These are phyloP conservation scores for Mercenaria mercenaria DNA, from an alignment of 1,140 invertebrate genomes.

Conservation along the genomic window DNA sequence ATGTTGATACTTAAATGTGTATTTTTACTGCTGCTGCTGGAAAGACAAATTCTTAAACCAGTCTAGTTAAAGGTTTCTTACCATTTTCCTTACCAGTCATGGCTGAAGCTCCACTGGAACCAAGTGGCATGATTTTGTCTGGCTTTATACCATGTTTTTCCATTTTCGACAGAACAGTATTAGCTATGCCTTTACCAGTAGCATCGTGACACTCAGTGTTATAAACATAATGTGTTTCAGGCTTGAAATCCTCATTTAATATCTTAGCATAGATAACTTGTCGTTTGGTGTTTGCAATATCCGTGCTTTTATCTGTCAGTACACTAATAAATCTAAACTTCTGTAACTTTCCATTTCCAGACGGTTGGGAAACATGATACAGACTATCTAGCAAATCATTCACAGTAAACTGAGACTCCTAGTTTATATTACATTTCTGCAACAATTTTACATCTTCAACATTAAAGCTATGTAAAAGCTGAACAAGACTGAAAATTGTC, in stretches of 20 bases:
- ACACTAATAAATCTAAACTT: conserved; percentile 37
- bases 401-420: conserved; percentile 28
- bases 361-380: background rate
- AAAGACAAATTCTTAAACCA: background rate
- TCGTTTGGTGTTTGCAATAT: conserved; percentile 51
- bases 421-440: conserved; percentile 2
- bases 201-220: conserved; percentile 52
- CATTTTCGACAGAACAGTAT: background rate
- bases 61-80: too few relatives aligned
- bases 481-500: conserved; percentile 38
- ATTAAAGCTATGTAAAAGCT: background rate
- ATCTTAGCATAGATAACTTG: conserved; percentile 40
- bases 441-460: conserved; percentile 1
- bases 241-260: background rate
- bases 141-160: background rate
- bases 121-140: background rate
- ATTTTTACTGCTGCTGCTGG: too few relatives aligned
- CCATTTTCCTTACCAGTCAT: conserved; percentile 62
- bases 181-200: conserved; percentile 27
- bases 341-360: background rate
- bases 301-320: conserved; percentile 57
- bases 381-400: conserved; percentile 33
- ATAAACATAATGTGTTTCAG: conserved; percentile 32
- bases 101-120: conserved; percentile 62
- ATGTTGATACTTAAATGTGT: too few relatives aligned